These are phyloP conservation scores for Xylophagus ater DNA, from an alignment of 2,888 invertebrate genomes.

Conservation along the genomic window DNA sequence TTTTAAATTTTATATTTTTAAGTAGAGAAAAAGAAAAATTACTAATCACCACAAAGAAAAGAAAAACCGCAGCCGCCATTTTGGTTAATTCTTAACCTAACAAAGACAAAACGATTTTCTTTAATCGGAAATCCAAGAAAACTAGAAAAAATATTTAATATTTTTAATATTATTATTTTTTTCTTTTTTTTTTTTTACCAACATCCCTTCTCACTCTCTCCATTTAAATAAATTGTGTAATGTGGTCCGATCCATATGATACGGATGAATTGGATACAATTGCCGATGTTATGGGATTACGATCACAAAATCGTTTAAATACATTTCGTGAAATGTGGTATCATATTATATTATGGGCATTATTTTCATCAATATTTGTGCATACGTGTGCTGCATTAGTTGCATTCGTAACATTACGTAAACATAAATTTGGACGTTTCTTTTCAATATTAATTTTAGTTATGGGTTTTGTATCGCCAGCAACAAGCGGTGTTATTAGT, in stretches of 20 bases:
- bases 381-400: slow-evolving; percentile 85
- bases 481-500: slow-evolving; percentile 76
- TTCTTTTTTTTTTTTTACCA: neutral
- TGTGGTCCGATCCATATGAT: slow-evolving; percentile 33
- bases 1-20: too few species aligned
- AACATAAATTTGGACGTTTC: slow-evolving; percentile 91
- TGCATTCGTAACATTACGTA: slow-evolving; percentile 81
- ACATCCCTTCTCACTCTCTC: too few species aligned
- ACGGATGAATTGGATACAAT: slow-evolving; percentile 52
- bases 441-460: slow-evolving; percentile 78
- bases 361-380: slow-evolving; percentile 87
- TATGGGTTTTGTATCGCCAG: slow-evolving; percentile 82
- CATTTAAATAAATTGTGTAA: too few species aligned
- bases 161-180: too few species aligned
- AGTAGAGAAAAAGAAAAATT: too few species aligned
- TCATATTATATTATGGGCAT: slow-evolving; percentile 89
- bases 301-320: slow-evolving; percentile 52
- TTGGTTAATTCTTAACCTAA: too few species aligned
- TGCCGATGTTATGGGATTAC: slow-evolving; percentile 55
- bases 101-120: neutral
- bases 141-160: slow-evolving; percentile 4
- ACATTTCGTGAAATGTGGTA: slow-evolving; percentile 92
- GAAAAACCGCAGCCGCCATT: too few species aligned
- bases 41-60: too few species aligned
- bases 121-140: neutral